Base-by-base conservation (phyloP, 1,140 invertebrate genomes). In the Spodoptera frugiperda region DNA sequence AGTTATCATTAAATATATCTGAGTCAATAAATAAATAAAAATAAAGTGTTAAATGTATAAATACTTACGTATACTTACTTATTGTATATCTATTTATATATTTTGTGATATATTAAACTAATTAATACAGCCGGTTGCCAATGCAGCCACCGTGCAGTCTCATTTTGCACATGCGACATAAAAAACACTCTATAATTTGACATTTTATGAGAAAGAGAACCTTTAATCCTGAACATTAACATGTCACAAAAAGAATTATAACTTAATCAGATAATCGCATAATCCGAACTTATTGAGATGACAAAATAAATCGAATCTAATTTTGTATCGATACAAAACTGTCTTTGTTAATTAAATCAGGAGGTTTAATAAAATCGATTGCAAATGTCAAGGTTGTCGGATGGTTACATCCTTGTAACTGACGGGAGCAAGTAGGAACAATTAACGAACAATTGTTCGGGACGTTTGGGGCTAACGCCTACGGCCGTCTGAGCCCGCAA, bases 371-470 rank as follows among this genome's bases (percentile, higher is more conserved):
- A 39, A 70, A 77, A 77, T 55, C 14, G 17, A 65, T n/a, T 71
- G 44, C 11, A 44, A 73, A 65, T 70, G 71, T 77, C 75, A 77
- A 77, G 78, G 75, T 63, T 73, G 49, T 48, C 12, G 57, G 67
- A 44, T 57, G 55, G 48, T 33, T 74, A 78, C 53, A 73, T 55
- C 53, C 53, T 79, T 51, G 68, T 65, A 63, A 46, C 25, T 70
- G 61, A 55, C 63, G 30, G 59, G 54, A 21, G 54, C 44, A 59
- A 48, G 63, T 67, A 67, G 19, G 61, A 76, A 76, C 73, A 76
- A 76, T 78, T 65, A 55, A 71, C 49, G 72, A 79, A 82, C 81
- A 82, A 79, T 82, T 82, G 81, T 53, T 77, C 55, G 48, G 49
- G 81, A 82, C 81, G 74, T 74, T 59, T 72, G 76, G 74, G 65